These are phyloP conservation scores for Formicarius rufipectus DNA, from an alignment of 2,113 vertebrate species.

Conservation along the genomic window DNA sequence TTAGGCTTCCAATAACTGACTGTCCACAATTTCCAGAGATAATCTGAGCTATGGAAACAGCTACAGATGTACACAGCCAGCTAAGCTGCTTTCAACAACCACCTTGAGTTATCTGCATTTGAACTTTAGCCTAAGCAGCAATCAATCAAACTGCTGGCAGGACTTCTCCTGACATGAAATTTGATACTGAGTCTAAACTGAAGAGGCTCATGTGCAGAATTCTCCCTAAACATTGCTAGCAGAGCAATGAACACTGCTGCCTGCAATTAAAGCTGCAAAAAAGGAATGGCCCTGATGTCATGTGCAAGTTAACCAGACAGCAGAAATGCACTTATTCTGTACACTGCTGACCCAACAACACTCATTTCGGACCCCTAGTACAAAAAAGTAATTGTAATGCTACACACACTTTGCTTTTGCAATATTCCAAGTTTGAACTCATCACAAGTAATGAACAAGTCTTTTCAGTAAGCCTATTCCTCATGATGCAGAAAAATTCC, in stretches of 20 bases:
- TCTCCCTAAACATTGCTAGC: not conserved
- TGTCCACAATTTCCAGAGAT: not conserved
- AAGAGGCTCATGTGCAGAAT: not conserved
- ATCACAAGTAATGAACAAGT: not conserved
- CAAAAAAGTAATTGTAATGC: not conserved
- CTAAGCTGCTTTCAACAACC: not conserved
- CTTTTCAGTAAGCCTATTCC: not conserved
- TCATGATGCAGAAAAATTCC: not conserved
- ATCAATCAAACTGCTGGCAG: not conserved
- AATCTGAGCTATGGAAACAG: not conserved
- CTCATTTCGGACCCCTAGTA: not conserved
- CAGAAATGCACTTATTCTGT: not conserved
- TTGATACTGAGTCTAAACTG: not conserved
- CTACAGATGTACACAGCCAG: not conserved
- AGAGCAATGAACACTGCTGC: not conserved
- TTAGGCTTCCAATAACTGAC: not conserved
- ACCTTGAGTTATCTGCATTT: not conserved
- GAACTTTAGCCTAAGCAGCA: not conserved
- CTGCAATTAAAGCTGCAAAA: not conserved
- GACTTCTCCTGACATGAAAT: not conserved
- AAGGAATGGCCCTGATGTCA: not conserved
- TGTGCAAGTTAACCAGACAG: not conserved
- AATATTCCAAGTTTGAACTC: not conserved
- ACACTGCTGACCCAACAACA: not conserved
- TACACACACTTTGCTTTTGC: not conserved